A percentile compares a stretch with the other conserved stretches of the same genome.
phyloP scores from a whole-genome alignment of 2,113 vertebrate genomes.

The Myodes glareolus region DNA sequence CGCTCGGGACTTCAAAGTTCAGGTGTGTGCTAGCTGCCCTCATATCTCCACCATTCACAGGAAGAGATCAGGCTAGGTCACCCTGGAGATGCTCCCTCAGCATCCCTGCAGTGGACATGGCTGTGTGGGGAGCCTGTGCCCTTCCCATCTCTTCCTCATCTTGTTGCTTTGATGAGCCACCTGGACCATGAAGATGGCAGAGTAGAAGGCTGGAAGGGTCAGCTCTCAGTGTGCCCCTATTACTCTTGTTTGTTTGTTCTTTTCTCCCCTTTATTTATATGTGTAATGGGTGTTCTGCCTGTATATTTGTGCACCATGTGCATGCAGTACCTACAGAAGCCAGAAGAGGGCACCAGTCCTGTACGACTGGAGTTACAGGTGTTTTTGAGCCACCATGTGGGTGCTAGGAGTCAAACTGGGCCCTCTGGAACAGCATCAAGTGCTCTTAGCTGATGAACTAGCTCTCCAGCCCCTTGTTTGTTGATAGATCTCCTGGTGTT shows the following conservation, averaged over 20 bases:
- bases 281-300: neutral
- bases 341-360: neutral
- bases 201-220: neutral
- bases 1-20: neutral
- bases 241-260: neutral
- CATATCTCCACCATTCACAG: neutral
- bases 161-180: neutral
- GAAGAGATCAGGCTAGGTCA: neutral
- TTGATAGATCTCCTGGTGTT: too few relatives aligned
- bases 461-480: neutral
- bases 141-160: neutral
- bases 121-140: neutral
- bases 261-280: neutral
- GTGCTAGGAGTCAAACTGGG: neutral
- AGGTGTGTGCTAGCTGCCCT: too few relatives aligned
- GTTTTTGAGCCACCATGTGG: neutral
- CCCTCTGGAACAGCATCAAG: neutral
- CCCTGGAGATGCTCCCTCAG: neutral
- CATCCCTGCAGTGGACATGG: neutral
- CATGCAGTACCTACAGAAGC: neutral
- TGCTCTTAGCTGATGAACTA: neutral
- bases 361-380: neutral
- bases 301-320: neutral
- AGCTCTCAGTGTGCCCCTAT: neutral
- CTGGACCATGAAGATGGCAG: neutral